A percentile compares a stretch with the other conserved stretches of the same genome.
Evolutionary conservation across 2,113 vertebrate genomes (phyloP).

Genomic region (Hyperopisus bebe): DNA sequence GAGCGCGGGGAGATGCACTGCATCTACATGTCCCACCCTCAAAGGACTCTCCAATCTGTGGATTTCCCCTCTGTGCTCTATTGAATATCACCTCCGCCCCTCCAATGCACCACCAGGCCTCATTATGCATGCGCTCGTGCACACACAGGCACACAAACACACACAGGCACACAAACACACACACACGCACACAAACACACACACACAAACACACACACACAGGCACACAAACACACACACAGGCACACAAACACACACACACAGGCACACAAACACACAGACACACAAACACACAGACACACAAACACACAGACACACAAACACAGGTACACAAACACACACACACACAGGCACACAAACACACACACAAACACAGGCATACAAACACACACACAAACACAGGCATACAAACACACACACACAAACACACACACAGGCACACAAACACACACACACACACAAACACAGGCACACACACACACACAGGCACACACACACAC

Average conservation of each 20-base stretch:
- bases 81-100: neutral
- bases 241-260: neutral
- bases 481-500: constrained; percentile 5
- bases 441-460: constrained; percentile 23
- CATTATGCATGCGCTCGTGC: constrained; percentile 5
- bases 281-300: constrained; percentile 17
- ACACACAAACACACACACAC: too few species aligned
- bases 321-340: too few species aligned
- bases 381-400: neutral
- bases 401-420: constrained; percentile 1
- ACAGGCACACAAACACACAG: too few species aligned
- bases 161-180: constrained; percentile 20
- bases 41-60: constrained; percentile 19
- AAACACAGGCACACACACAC: neutral
- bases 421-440: neutral
- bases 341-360: constrained; percentile 11
- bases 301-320: too few species aligned
- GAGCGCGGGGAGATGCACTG: constrained; percentile 20
- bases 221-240: neutral
- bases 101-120: neutral
- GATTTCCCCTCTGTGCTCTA: neutral
- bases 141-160: constrained; percentile 21
- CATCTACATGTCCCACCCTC: constrained; percentile 23
- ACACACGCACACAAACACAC: neutral
- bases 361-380: neutral